Conservation (phyloP, 2,113 vertebrate species). For the Illadopsis cleaveri region DNA sequence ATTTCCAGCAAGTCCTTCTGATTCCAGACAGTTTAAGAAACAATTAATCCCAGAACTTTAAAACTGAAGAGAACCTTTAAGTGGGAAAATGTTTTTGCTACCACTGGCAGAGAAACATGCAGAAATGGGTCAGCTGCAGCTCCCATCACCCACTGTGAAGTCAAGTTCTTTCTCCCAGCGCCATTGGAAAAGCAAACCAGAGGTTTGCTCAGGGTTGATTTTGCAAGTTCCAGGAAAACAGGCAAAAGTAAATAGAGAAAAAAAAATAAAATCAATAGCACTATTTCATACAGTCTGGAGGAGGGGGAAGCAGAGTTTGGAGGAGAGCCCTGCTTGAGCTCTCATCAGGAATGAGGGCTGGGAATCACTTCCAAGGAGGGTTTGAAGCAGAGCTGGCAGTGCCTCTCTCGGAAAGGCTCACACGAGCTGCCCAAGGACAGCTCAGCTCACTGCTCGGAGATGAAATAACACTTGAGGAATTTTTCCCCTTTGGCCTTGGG, state of each 20-base stretch:
- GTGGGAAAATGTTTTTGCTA: not conserved
- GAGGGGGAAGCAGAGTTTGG: not conserved
- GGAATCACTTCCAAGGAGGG: not conserved
- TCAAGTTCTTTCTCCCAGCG: not conserved
- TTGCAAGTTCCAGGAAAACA: slow-evolving; percentile 20
- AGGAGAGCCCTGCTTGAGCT: not conserved
- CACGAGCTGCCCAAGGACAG: not conserved
- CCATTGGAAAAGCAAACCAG: not conserved
- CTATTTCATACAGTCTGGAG: not conserved
- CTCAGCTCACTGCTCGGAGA: not conserved
- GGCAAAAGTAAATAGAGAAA: not conserved
- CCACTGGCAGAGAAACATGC: not conserved
- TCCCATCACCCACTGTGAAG: not conserved
- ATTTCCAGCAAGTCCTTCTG: not conserved
- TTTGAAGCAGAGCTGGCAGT: not conserved
- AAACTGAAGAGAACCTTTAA: not conserved
- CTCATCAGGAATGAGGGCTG: not conserved
- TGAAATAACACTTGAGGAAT: not conserved
- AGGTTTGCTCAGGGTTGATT: slow-evolving; percentile 7
- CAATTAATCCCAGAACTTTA: not conserved
- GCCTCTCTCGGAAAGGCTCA: fast-evolving
- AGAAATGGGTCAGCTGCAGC: not conserved
- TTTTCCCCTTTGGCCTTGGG: not conserved
- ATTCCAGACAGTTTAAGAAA: not conserved
- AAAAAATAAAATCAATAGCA: not conserved